phyloP scores from a whole-genome alignment of 2,888 invertebrate genomes.

The Drosophila tanythrix region DNA sequence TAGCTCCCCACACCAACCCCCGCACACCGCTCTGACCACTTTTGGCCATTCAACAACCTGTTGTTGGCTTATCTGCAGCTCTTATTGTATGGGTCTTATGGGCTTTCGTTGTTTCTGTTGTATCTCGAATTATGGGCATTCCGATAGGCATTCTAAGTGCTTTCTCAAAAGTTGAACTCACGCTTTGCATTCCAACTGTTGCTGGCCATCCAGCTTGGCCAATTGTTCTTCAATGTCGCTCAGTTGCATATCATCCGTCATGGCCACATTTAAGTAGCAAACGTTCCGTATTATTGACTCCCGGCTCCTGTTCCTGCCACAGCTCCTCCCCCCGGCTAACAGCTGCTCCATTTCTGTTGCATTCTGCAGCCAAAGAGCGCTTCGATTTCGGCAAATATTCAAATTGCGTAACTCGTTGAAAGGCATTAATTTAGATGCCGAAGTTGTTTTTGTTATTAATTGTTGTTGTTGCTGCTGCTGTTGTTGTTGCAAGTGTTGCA shows the following conservation, averaged over 20 bases:
- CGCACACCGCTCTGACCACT: not conserved
- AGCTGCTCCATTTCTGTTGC: conserved; percentile 51
- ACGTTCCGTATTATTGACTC: conserved; percentile 2
- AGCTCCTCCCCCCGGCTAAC: conserved; percentile 25
- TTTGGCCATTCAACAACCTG: conserved; percentile 22
- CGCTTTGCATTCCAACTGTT: conserved; percentile 35
- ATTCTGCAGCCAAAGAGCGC: conserved; percentile 81
- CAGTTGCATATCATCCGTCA: conserved; percentile 82
- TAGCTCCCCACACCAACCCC: conserved; percentile 7
- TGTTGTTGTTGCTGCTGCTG: not conserved
- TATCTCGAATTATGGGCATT: conserved; percentile 59
- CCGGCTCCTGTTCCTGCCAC: not conserved
- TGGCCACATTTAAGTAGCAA: conserved; percentile 65
- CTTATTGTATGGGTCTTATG: not conserved
- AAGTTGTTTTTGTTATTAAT: not conserved
- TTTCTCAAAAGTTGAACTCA: conserved; percentile 51
- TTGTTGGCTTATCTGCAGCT: conserved; percentile 34
- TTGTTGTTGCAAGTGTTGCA: conserved; percentile 48
- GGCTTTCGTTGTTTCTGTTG: not conserved
- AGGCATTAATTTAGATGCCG: conserved; percentile 39
- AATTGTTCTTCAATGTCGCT: conserved; percentile 85
- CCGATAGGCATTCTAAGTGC: conserved; percentile 43
- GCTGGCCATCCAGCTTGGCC: conserved; percentile 74
- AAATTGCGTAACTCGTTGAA: conserved; percentile 79
- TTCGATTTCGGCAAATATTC: conserved; percentile 83